Evolutionary conservation across 2,888 invertebrate genomes (phyloP).

Genomic region (Pseudoips prasinana): DNA sequence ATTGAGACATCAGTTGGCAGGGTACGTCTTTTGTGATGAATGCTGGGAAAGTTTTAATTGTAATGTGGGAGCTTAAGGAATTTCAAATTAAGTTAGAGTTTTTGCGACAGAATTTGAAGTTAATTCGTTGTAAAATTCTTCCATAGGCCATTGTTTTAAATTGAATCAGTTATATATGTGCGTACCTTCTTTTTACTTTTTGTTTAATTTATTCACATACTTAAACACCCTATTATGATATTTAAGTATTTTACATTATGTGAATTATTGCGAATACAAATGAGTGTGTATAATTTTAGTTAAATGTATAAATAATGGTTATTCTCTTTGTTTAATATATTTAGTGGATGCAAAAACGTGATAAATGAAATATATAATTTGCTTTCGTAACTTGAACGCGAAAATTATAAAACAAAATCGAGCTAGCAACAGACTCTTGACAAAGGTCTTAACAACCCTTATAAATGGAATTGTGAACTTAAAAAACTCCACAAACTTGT

Average conservation of each 20-base stretch:
- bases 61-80: constrained; percentile 7
- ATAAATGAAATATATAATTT: too few species aligned
- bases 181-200: too few species aligned
- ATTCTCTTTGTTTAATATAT: too few species aligned
- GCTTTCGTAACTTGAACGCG: not conserved
- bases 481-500: constrained; percentile 56
- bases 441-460: constrained; percentile 19
- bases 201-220: too few species aligned
- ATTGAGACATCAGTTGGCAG: constrained; percentile 30
- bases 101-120: constrained; percentile 8
- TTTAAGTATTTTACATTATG: too few species aligned
- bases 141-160: constrained; percentile 9
- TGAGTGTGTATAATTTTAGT: too few species aligned
- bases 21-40: constrained; percentile 23
- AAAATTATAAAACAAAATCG: constrained; percentile 14
- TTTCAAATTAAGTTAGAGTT: constrained; percentile 10
- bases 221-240: too few species aligned
- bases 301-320: too few species aligned
- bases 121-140: constrained; percentile 1
- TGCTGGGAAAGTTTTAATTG: constrained; percentile 27
- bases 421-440: constrained; percentile 14
- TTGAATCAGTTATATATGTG: not conserved
- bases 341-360: too few species aligned
- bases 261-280: too few species aligned
- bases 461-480: constrained; percentile 33